Evolutionary conservation across 2,113 vertebrate genomes (phyloP).

Genomic region (Pavo muticus): DNA sequence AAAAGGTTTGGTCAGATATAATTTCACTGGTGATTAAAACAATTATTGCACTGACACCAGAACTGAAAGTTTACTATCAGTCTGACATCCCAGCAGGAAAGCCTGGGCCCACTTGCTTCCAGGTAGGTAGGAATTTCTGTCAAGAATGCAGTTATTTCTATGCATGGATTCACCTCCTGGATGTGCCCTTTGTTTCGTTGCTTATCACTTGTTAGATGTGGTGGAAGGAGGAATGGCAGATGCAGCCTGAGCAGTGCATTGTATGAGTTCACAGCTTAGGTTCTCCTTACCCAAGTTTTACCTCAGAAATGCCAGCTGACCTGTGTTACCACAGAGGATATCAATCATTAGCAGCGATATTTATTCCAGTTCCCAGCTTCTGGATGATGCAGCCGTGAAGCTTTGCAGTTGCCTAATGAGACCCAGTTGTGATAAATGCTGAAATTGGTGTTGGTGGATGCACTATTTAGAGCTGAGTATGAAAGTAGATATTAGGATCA

Average conservation of each 20-base stretch:
- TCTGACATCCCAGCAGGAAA: slow-evolving; percentile 93
- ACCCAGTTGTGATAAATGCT: not conserved
- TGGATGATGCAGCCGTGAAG: too few species aligned
- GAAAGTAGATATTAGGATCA: not conserved
- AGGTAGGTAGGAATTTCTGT: slow-evolving; percentile 80
- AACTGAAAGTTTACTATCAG: slow-evolving; percentile 94
- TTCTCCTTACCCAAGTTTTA: not conserved
- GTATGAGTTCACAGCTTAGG: not conserved
- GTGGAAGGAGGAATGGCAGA: not conserved
- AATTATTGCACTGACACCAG: slow-evolving; percentile 92
- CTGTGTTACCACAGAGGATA: not conserved
- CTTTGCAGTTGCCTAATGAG: too few species aligned
- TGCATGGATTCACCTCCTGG: not conserved
- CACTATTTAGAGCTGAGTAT: not conserved
- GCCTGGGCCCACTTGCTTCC: slow-evolving; percentile 96
- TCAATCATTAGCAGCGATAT: rapidly evolving
- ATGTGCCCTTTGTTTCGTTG: not conserved
- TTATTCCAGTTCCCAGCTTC: not conserved
- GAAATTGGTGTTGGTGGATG: not conserved
- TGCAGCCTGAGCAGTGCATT: not conserved
- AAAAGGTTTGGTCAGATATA: slow-evolving; percentile 96
- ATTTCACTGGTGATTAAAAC: slow-evolving; percentile 97
- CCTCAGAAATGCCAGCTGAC: not conserved
- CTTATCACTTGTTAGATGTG: not conserved
- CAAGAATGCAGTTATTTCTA: not conserved